Conservation (phyloP, 2,888 invertebrate genomes). For the Girardia tigrina region DNA sequence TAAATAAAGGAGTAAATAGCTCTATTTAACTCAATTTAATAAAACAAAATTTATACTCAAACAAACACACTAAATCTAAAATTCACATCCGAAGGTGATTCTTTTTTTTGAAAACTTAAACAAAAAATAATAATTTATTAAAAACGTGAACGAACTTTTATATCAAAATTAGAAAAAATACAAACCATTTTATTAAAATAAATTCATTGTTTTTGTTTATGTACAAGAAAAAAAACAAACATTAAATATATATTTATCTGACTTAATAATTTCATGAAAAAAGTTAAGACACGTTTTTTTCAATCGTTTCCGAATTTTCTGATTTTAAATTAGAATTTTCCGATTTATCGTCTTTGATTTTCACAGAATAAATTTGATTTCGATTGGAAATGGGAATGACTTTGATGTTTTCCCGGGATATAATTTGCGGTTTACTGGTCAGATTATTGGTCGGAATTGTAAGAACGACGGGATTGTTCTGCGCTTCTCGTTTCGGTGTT, state of each 20-base stretch:
- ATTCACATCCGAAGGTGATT: no score
- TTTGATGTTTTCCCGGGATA: no score
- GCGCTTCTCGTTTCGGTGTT: not conserved
- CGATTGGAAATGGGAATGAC: not conserved
- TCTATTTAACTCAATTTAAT: no score
- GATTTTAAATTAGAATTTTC: not conserved
- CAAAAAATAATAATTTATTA: no score
- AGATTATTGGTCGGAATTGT: not conserved
- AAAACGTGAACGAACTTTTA: no score
- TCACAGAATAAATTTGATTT: slow-evolving; percentile 12
- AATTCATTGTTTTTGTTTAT: no score
- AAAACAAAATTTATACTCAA: no score
- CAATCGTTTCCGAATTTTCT: not conserved
- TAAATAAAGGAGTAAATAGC: no score
- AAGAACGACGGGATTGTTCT: not conserved
- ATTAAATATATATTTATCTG: not conserved
- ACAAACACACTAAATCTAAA: no score
- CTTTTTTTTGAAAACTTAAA: no score
- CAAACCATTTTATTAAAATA: no score
- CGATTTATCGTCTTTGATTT: slow-evolving; percentile 1
- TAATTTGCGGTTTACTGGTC: not conserved
- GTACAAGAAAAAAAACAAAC: not conserved
- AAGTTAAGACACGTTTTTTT: slow-evolving; percentile 19
- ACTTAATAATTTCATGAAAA: not conserved
- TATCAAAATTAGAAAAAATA: no score